Base-by-base conservation (phyloP, 2,113 vertebrate genomes). In the Prionailurus viverrinus region DNA sequence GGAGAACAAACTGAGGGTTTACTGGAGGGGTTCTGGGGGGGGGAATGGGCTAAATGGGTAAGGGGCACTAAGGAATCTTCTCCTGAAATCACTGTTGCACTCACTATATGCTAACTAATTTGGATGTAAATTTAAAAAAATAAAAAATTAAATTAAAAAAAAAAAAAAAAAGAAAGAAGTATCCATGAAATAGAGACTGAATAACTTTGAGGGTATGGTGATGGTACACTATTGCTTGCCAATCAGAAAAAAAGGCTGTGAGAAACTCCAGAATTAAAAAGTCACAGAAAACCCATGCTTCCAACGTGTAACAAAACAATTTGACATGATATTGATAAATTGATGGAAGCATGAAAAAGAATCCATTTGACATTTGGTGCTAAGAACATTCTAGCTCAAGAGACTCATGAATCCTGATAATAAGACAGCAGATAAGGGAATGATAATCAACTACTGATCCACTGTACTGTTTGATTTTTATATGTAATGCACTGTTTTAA, bases 361-460 rank as follows among this genome's bases (percentile, higher is more conserved):
- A 89, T 80, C 39, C 18, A 89, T 69, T 33, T 96, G 66, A 86
- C 7, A 86, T 90, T 63, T 83, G 61, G 69, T 91, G 48, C 69
- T 87, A 86, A 36, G 48, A 91, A 95, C 36, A 95, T 79, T 93
- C 29, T 78, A 78, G 2, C 48, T 87, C 55, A 93, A 96, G 14
- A 55, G 61, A 95, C 45, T 95, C 69, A 83, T 76, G 48, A 91
- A 91, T 95, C 31, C 86, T 71, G 19, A 25, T 58, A 83, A 76
- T 71, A 83, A 90, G 51, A 78, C 7, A 95, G 63, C 29, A 71
- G 53, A 92, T 36, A 87, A 97, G 39, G 63, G 61, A 80, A 81
- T 36, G 65, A 86, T 66, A 85, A 87, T 78, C 63, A 61, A 63
- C 69, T 78, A 92, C 0, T 69, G 65, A 91, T 53, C 23, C 21